A percentile compares a stretch with the other conserved stretches of the same genome.
These are phyloP conservation scores for Acomys russatus DNA, from an alignment of 2,797 vertebrate species.

Conservation along the genomic window DNA sequence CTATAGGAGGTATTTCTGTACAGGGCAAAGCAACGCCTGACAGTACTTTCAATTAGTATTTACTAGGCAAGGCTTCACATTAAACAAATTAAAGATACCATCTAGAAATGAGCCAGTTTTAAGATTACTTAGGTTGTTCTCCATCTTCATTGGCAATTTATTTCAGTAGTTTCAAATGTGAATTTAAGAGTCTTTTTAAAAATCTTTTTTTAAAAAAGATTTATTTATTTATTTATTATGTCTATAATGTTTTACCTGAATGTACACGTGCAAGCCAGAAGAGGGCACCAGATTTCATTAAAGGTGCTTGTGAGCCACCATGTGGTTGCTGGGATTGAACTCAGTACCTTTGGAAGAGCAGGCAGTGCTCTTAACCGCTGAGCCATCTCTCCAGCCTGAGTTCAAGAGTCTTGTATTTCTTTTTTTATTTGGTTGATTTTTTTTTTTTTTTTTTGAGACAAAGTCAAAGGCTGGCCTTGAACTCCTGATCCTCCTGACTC, in stretches of 20 bases:
- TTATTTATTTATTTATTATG: too few relatives aligned
- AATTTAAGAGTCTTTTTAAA: neutral
- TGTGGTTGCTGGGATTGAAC: too few relatives aligned
- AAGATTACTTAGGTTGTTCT: neutral
- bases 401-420: neutral
- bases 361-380: too few relatives aligned
- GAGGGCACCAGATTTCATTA: too few relatives aligned
- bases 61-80: conserved; percentile 20
- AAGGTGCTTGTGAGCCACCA: too few relatives aligned
- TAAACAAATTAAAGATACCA: conserved; percentile 46
- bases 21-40: neutral
- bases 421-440: neutral
- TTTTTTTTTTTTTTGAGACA: neutral
- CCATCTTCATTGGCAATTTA: neutral
- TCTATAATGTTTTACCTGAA: too few relatives aligned
- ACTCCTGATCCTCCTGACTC: neutral
- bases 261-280: too few relatives aligned
- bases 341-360: too few relatives aligned
- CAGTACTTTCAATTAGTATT: neutral
- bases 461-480: neutral
- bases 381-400: too few relatives aligned
- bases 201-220: neutral
- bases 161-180: conserved; percentile 22
- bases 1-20: neutral
- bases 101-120: neutral